Percentiles rank a stretch among this genome's conserved stretches.
Conservation (phyloP, 2,888 invertebrate species). For the Villa cingulata region DNA sequence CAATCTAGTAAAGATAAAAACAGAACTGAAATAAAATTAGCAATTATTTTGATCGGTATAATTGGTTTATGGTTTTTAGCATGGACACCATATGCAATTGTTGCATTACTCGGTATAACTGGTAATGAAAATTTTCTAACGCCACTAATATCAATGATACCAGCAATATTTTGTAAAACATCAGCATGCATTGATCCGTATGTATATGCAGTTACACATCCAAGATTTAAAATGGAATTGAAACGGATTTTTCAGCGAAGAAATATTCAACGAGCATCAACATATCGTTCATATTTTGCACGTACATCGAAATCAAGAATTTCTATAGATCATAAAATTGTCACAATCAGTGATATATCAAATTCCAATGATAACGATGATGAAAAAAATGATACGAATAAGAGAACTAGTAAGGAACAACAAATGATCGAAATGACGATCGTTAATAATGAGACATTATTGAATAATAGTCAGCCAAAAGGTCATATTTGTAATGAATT, state of each 20-base stretch:
- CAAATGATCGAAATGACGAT: too few relatives aligned
- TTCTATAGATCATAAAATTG: too few relatives aligned
- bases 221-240: conserved; percentile 52
- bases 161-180: conserved; percentile 66
- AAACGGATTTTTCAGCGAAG: conserved; percentile 24
- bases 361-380: too few relatives aligned
- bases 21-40: conserved; percentile 57
- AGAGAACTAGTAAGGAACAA: too few relatives aligned
- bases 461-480: too few relatives aligned
- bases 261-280: conserved; percentile 24
- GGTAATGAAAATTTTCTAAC: conserved; percentile 50
- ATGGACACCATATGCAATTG: conserved; percentile 71
- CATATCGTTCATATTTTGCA: conserved; percentile 25
- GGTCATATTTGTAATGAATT: too few relatives aligned
- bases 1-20: conserved; percentile 49
- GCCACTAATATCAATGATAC: conserved; percentile 59
- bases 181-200: conserved; percentile 73
- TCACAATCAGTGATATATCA: too few relatives aligned
- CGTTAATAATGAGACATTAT: too few relatives aligned
- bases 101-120: conserved; percentile 59
- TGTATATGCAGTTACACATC: conserved; percentile 66
- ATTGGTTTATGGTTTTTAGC: conserved; percentile 62
- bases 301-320: conserved; percentile 20
- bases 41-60: conserved; percentile 52
- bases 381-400: too few relatives aligned